Percentiles rank a stretch among this genome's conserved stretches.
phyloP scores from a whole-genome alignment of 2,113 vertebrate species.

The Cinclus cinclus region DNA sequence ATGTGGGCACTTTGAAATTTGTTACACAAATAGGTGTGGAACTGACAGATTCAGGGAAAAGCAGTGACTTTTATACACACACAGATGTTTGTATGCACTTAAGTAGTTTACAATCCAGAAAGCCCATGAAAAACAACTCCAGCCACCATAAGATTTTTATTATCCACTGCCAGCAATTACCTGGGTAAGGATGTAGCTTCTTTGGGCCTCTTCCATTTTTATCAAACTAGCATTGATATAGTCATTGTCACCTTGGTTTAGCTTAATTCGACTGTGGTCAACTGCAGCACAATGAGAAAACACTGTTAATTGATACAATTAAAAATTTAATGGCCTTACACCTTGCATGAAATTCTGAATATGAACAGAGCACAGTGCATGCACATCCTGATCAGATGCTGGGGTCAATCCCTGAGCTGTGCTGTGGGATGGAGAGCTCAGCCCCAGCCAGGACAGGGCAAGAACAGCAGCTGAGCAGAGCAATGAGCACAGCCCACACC shows the following conservation, averaged over 20 bases:
- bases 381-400: background rate
- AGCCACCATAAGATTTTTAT: background rate
- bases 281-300: constrained; percentile 77
- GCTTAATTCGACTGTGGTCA: constrained; percentile 96
- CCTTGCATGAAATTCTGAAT: too few species aligned
- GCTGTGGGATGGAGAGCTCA: background rate
- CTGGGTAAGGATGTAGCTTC: constrained; percentile 99
- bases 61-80: background rate
- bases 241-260: constrained; percentile 90
- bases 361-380: background rate
- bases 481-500: background rate
- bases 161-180: constrained; percentile 67
- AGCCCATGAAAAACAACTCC: background rate
- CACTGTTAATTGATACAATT: background rate
- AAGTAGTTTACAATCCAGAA: background rate
- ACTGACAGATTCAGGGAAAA: background rate
- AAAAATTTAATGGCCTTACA: too few species aligned
- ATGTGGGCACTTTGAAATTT: background rate
- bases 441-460: background rate
- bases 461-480: background rate
- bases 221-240: constrained; percentile 98
- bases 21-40: background rate
- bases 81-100: background rate
- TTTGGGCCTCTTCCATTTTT: constrained; percentile 90
- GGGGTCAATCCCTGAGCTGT: background rate